Percentiles rank a stretch among this genome's conserved stretches.
Evolutionary conservation across 2,113 vertebrate species (phyloP).

Genomic region (Herpailurus yagouaroundi): DNA sequence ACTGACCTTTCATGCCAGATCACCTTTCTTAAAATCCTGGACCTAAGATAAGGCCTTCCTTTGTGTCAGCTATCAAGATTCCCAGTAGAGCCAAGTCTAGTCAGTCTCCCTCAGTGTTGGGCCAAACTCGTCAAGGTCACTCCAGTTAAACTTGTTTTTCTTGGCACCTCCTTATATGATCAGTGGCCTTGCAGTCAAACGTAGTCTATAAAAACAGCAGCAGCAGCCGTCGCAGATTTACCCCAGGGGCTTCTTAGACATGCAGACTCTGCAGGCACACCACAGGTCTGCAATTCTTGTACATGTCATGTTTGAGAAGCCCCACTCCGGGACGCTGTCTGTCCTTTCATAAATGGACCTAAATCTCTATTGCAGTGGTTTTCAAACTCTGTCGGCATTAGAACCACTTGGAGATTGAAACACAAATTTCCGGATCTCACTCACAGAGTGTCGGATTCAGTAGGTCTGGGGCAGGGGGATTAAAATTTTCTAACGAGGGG

Average conservation of each 20-base stretch:
- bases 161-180: background rate
- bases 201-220: background rate
- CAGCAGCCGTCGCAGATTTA: background rate
- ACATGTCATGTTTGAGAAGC: background rate
- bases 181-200: background rate
- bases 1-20: conserved; percentile 42
- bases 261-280: background rate
- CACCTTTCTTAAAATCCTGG: conserved; percentile 14
- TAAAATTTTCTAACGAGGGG: background rate
- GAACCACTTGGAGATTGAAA: background rate
- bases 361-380: background rate
- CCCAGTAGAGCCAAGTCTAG: background rate
- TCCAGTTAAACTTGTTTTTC: conserved; percentile 11
- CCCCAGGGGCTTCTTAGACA: background rate
- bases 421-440: background rate
- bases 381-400: background rate
- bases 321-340: background rate
- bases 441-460: background rate
- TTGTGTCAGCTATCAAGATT: conserved; percentile 37
- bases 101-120: background rate
- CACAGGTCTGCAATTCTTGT: background rate
- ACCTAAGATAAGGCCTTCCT: conserved; percentile 27
- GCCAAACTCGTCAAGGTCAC: conserved; percentile 41
- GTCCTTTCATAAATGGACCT: background rate
- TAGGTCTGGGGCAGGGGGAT: background rate